Evolutionary conservation across 2,113 vertebrate genomes (phyloP).

Genomic region (Phyllopteryx taeniolatus): DNA sequence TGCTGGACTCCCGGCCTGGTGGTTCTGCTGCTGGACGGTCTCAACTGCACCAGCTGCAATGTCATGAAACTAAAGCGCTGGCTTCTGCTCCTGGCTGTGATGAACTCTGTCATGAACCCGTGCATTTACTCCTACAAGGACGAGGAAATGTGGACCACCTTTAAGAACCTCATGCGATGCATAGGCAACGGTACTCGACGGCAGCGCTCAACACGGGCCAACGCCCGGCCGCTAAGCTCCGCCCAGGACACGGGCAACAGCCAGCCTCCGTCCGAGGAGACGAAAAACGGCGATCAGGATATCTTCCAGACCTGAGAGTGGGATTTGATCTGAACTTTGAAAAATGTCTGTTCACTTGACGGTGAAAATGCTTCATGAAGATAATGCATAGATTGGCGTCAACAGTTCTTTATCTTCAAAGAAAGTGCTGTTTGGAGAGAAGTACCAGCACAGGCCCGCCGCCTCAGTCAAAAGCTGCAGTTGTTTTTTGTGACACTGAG

Average conservation of each 20-base stretch:
- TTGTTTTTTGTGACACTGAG: neutral
- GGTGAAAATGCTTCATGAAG: neutral
- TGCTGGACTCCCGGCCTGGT: constrained; percentile 97
- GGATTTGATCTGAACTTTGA: neutral
- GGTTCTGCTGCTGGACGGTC: constrained; percentile 85
- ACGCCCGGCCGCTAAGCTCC: constrained; percentile 76
- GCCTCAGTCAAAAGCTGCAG: neutral
- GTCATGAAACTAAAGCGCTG: constrained; percentile 85
- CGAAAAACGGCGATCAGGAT: constrained; percentile 44
- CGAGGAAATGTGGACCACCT: constrained; percentile 92
- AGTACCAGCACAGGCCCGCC: neutral
- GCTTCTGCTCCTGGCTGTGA: constrained; percentile 89
- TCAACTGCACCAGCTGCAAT: constrained; percentile 79
- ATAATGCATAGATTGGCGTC: constrained; percentile 22
- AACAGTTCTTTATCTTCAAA: constrained; percentile 3
- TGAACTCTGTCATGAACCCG: constrained; percentile 96
- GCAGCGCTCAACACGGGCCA: constrained; percentile 77
- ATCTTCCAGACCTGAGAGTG: constrained; percentile 52
- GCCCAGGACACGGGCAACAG: constrained; percentile 69
- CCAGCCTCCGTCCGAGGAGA: constrained; percentile 63
- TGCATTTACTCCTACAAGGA: constrained; percentile 98
- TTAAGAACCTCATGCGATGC: constrained; percentile 87
- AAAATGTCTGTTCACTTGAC: constrained; percentile 4
- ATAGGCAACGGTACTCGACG: constrained; percentile 75
- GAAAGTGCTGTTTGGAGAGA: constrained; percentile 6